These are phyloP conservation scores for Leptinotarsa juncta DNA, from an alignment of 2,888 invertebrate species.

Conservation along the genomic window DNA sequence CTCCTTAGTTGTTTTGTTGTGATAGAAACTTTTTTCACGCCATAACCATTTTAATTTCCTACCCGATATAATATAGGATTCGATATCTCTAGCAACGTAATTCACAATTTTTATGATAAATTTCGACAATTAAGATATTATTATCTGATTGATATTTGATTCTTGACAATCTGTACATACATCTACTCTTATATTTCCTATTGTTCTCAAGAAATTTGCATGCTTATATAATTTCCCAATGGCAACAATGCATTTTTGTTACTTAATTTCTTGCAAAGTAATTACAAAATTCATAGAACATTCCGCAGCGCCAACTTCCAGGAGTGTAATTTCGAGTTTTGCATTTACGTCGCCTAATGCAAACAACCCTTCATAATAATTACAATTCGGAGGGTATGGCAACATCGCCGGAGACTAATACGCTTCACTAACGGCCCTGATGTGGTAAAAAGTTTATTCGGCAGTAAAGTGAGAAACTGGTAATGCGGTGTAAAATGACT, in stretches of 20 bases:
- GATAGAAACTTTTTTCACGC: too few relatives aligned
- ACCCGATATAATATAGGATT: too few relatives aligned
- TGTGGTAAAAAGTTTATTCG: conserved; percentile 11
- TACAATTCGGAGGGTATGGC: conserved; percentile 7
- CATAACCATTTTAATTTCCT: too few relatives aligned
- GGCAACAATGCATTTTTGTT: not conserved
- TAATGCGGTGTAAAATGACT: conserved; percentile 10
- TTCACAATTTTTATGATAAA: too few relatives aligned
- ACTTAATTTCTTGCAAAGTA: conserved; percentile 4
- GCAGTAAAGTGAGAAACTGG: conserved; percentile 12
- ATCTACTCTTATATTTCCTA: too few relatives aligned
- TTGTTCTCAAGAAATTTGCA: not conserved
- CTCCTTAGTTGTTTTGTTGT: too few relatives aligned
- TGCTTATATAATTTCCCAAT: not conserved
- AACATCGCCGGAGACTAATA: conserved; percentile 4
- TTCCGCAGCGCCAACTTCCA: conserved; percentile 8
- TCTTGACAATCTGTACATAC: too few relatives aligned
- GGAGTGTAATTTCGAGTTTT: conserved; percentile 6
- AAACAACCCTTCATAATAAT: conserved; percentile 15
- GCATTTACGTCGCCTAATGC: conserved; percentile 1
- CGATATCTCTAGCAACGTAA: too few relatives aligned
- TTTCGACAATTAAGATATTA: too few relatives aligned
- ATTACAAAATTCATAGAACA: conserved; percentile 14
- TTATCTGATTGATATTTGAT: too few relatives aligned
- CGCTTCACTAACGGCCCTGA: not conserved